A percentile compares a stretch with the other conserved stretches of the same genome.
Conservation (phyloP, 2,113 vertebrate genomes). For the Xenus cinereus region DNA sequence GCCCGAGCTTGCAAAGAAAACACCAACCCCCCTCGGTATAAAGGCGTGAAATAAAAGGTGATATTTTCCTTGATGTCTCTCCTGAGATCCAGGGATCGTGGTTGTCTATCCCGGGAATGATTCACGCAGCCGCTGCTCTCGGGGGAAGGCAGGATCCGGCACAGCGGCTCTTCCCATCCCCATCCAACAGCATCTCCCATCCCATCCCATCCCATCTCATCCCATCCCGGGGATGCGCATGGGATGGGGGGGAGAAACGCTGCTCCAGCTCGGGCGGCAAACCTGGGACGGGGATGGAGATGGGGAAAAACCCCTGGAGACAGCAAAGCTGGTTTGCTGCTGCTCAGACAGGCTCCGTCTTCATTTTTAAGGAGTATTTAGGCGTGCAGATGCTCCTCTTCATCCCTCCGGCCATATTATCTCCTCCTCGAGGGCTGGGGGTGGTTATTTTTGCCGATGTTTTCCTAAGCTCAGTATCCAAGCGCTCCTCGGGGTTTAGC, state of each 20-base stretch:
- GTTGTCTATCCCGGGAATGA: neutral
- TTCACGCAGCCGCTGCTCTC: neutral
- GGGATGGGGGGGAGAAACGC: neutral
- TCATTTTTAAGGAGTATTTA: neutral
- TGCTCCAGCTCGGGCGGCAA: neutral
- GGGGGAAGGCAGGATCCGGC: neutral
- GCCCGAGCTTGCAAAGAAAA: slow-evolving; percentile 43
- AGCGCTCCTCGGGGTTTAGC: neutral
- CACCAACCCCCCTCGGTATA: neutral
- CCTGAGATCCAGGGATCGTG: neutral
- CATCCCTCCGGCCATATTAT: neutral
- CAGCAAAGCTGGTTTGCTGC: neutral
- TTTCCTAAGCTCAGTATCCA: neutral
- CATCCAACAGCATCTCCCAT: neutral
- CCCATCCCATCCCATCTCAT: neutral
- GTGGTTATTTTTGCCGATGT: neutral
- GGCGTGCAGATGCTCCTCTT: neutral
- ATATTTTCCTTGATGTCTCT: slow-evolving; percentile 14
- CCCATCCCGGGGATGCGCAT: neutral
- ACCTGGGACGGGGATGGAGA: neutral
- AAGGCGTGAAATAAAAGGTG: neutral
- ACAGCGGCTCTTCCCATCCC: neutral
- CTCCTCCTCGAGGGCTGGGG: neutral
- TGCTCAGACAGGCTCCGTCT: neutral
- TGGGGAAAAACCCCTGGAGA: neutral